Conservation (phyloP, 2,113 vertebrate species). For the Dendrocopos noguchii region DNA sequence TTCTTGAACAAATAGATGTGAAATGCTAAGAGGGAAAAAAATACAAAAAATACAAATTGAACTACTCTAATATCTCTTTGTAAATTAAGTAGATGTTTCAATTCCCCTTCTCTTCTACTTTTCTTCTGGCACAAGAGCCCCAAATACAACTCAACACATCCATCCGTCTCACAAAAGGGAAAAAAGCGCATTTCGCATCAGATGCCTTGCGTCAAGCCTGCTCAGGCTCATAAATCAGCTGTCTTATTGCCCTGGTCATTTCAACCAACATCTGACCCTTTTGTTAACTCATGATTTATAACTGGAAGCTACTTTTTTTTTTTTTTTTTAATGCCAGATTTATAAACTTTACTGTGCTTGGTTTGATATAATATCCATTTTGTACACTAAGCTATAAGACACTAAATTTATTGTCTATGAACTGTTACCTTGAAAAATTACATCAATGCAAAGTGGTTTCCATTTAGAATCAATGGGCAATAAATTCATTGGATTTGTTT, state of each 20-base stretch:
- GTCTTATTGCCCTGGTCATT: conserved; percentile 61
- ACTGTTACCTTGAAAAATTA: conserved; percentile 79
- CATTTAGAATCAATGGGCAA: conserved; percentile 70
- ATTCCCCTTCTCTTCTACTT: background rate
- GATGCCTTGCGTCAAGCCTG: conserved; percentile 43
- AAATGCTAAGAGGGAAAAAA: background rate
- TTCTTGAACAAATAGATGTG: conserved; percentile 17
- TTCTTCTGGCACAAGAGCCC: background rate
- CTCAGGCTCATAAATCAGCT: conserved; percentile 62
- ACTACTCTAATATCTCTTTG: background rate
- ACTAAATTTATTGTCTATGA: conserved; percentile 78
- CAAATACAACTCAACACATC: conserved; percentile 2
- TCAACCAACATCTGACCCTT: conserved; percentile 59
- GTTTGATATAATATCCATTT: conserved; percentile 70
- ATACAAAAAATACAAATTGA: background rate
- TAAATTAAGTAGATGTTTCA: background rate
- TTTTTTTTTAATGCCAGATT: conserved; percentile 61
- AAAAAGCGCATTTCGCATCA: conserved; percentile 19
- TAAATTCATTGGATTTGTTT: conserved; percentile 45
- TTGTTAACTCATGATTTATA: conserved; percentile 72
- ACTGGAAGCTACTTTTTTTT: conserved; percentile 54
- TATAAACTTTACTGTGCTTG: conserved; percentile 69
- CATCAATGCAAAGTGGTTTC: conserved; percentile 81
- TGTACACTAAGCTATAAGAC: conserved; percentile 63
- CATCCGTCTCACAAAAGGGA: conserved; percentile 42